A percentile compares a stretch with the other conserved stretches of the same genome.
phyloP scores from a whole-genome alignment of 2,888 invertebrate genomes.

The Coenonympha arcania region DNA sequence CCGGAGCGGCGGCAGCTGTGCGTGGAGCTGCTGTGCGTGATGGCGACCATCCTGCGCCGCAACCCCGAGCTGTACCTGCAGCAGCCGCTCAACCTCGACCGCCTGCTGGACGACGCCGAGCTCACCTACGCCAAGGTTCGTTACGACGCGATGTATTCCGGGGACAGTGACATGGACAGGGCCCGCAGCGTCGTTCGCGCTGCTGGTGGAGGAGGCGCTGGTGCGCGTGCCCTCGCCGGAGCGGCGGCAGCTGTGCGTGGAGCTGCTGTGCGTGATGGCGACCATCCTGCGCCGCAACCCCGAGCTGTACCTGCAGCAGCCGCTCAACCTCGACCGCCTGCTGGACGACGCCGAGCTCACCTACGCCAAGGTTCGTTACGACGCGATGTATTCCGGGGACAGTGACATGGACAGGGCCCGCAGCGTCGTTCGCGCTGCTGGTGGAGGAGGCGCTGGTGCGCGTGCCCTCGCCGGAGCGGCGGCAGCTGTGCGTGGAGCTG shows the following conservation, averaged over 20 bases:
- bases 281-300: slow-evolving; percentile 96
- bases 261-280: slow-evolving; percentile 89
- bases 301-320: slow-evolving; percentile 87
- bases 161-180: no score
- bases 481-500: slow-evolving; percentile 82
- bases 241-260: slow-evolving; percentile 80
- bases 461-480: no score
- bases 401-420: no score
- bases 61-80: slow-evolving; percentile 94
- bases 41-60: slow-evolving; percentile 92
- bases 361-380: slow-evolving; percentile 81
- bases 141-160: not conserved
- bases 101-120: slow-evolving; percentile 87
- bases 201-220: no score
- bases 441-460: no score
- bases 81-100: slow-evolving; percentile 86
- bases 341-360: slow-evolving; percentile 88
- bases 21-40: slow-evolving; percentile 86
- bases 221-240: no score
- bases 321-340: slow-evolving; percentile 86
- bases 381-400: no score
- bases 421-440: no score
- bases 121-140: slow-evolving; percentile 87
- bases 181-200: no score
- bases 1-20: slow-evolving; percentile 80